phyloP scores from a whole-genome alignment of 2,888 invertebrate genomes.

The Ditylenchus weischeri region DNA sequence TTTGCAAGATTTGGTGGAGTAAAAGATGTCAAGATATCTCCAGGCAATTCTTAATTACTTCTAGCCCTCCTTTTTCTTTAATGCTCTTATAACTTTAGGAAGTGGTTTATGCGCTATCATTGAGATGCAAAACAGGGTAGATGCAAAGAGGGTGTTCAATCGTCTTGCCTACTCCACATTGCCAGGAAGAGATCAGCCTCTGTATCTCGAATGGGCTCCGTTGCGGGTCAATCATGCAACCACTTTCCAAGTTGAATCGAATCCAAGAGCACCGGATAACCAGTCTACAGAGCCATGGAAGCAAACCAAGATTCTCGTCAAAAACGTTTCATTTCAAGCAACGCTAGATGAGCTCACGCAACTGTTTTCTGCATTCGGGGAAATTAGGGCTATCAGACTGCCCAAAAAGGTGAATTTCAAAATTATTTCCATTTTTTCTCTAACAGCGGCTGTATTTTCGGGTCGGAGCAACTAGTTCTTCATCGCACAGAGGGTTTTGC shows the following conservation, averaged over 20 bases:
- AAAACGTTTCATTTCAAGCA: slow-evolving; percentile 88
- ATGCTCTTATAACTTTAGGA: slow-evolving; percentile 21
- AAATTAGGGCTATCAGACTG: slow-evolving; percentile 80
- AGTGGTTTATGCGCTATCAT: slow-evolving; percentile 78
- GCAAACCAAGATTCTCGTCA: slow-evolving; percentile 79
- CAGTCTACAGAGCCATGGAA: slow-evolving; percentile 22
- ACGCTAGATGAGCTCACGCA: slow-evolving; percentile 58
- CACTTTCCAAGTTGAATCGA: too few relatives aligned
- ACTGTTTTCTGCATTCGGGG: slow-evolving; percentile 79
- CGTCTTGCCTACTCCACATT: slow-evolving; percentile 85
- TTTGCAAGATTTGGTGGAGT: slow-evolving; percentile 80
- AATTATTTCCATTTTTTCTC: not conserved
- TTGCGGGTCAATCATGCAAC: not conserved
- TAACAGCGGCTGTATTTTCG: not conserved
- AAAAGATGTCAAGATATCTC: slow-evolving; percentile 81
- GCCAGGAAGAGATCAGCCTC: slow-evolving; percentile 69
- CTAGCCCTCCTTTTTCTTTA: slow-evolving; percentile 1
- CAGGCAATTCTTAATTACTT: slow-evolving; percentile 58
- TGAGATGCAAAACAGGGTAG: slow-evolving; percentile 71
- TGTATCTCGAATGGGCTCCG: slow-evolving; percentile 97
- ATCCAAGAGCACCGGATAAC: slow-evolving; percentile 33
- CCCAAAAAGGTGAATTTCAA: slow-evolving; percentile 74
- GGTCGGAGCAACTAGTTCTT: slow-evolving; percentile 27
- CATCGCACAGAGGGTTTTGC: slow-evolving; percentile 83
- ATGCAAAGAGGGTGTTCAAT: slow-evolving; percentile 84